Percentiles rank a stretch among this genome's conserved stretches.
phyloP scores from a whole-genome alignment of 2,113 vertebrate genomes.

The Xenopus borealis region DNA sequence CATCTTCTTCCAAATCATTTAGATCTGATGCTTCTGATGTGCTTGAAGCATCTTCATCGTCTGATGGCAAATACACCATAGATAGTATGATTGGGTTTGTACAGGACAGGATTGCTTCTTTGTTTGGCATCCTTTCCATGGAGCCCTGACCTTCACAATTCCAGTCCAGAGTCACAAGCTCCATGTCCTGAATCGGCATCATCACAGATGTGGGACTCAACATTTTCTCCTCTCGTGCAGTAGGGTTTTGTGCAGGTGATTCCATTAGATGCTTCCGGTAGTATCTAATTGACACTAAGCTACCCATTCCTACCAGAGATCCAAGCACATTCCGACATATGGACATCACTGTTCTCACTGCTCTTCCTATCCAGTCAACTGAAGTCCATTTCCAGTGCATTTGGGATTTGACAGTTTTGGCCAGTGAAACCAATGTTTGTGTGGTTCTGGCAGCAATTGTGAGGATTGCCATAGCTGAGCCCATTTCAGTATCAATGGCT shows the following conservation, averaged over 20 bases:
- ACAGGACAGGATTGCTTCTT: background rate
- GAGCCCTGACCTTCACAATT: background rate
- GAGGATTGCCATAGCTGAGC: background rate
- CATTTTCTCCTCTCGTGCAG: background rate
- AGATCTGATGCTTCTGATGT: background rate
- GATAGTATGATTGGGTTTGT: constrained; percentile 27
- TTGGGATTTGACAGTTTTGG: constrained; percentile 12
- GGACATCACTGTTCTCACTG: background rate
- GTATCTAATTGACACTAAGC: background rate
- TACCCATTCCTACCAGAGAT: background rate
- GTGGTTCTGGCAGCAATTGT: background rate
- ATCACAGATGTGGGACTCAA: background rate
- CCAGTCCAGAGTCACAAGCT: background rate
- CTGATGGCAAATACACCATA: constrained; percentile 46
- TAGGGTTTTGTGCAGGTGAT: background rate
- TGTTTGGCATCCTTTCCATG: background rate
- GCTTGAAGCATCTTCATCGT: constrained; percentile 24
- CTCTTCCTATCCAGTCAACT: background rate
- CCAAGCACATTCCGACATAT: background rate
- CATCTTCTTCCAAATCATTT: background rate
- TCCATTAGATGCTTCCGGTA: background rate
- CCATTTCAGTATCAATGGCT: background rate
- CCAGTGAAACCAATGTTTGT: background rate
- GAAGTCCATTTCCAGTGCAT: constrained; percentile 3
- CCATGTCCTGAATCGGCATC: background rate